phyloP scores from a whole-genome alignment of 2,888 invertebrate species.

The Nemoura dubitans region DNA sequence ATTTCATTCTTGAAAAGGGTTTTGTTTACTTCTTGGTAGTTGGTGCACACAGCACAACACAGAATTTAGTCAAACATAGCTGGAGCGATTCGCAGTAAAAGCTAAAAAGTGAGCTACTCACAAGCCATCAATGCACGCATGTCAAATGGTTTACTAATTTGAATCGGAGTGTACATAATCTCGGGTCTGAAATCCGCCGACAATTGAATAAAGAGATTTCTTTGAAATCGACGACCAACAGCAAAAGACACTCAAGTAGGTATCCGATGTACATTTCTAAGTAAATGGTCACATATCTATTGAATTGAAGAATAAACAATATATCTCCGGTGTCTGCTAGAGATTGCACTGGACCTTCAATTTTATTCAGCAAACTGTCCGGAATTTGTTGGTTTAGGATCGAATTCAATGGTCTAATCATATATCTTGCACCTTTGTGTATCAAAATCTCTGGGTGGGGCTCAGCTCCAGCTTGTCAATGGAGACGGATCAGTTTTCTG shows the following conservation, averaged over 20 bases:
- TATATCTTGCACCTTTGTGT: background rate
- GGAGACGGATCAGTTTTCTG: background rate
- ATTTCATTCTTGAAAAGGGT: background rate
- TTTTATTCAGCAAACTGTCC: background rate
- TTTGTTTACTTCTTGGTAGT: background rate
- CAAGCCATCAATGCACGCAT: too few relatives aligned
- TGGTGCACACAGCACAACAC: too few relatives aligned
- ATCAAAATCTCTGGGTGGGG: too few relatives aligned
- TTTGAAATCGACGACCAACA: background rate
- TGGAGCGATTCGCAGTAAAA: background rate
- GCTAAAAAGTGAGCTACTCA: too few relatives aligned
- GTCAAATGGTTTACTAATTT: too few relatives aligned
- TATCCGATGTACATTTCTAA: background rate
- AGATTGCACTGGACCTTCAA: background rate
- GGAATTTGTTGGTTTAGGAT: background rate
- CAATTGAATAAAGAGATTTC: background rate
- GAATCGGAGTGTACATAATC: background rate
- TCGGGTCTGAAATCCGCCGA: background rate
- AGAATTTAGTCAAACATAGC: background rate
- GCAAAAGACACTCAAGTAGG: background rate
- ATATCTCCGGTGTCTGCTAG: background rate
- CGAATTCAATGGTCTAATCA: background rate
- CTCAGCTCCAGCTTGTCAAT: background rate
- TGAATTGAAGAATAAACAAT: background rate
- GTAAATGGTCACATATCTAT: background rate